Percentiles rank a stretch among this genome's conserved stretches.
Conservation (phyloP, 2,888 invertebrate genomes). For the Nomada fucata region DNA sequence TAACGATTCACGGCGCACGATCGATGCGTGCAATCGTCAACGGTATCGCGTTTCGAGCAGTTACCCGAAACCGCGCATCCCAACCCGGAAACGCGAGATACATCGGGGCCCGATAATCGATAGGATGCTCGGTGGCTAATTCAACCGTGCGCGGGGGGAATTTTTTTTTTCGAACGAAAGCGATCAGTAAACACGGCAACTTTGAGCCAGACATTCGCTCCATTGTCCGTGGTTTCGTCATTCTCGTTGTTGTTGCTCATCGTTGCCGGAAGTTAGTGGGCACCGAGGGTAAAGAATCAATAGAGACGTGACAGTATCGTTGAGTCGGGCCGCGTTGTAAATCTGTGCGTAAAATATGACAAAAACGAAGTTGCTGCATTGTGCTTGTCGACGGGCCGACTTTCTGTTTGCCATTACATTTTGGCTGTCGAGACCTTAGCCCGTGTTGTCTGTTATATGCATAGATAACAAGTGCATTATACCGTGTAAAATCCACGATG, state of each 20-base stretch:
- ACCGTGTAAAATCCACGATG: constrained; percentile 77
- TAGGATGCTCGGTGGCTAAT: background rate
- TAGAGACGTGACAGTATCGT: background rate
- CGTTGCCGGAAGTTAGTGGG: background rate
- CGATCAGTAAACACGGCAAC: background rate
- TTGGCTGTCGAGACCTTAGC: constrained; percentile 46
- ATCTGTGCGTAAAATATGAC: background rate
- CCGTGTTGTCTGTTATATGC: constrained; percentile 59
- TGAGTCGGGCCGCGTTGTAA: background rate
- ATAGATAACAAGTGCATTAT: constrained; percentile 80
- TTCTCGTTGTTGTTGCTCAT: too few relatives aligned
- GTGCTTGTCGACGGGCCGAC: constrained; percentile 5
- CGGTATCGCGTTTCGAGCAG: constrained; percentile 45
- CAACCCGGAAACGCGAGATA: constrained; percentile 22
- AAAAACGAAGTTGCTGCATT: background rate
- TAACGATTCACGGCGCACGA: constrained; percentile 30
- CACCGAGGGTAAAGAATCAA: background rate
- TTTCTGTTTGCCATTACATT: constrained; percentile 43
- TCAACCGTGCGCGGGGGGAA: background rate
- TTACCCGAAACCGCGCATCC: constrained; percentile 21
- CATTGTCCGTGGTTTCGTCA: background rate
- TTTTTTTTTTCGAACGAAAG: constrained; percentile 6
- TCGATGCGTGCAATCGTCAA: constrained; percentile 44
- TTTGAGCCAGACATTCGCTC: background rate
- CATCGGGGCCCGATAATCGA: constrained; percentile 13